Percentiles rank a stretch among this genome's conserved stretches.
phyloP scores from a whole-genome alignment of 1,140 invertebrate species.

The Musca domestica region DNA sequence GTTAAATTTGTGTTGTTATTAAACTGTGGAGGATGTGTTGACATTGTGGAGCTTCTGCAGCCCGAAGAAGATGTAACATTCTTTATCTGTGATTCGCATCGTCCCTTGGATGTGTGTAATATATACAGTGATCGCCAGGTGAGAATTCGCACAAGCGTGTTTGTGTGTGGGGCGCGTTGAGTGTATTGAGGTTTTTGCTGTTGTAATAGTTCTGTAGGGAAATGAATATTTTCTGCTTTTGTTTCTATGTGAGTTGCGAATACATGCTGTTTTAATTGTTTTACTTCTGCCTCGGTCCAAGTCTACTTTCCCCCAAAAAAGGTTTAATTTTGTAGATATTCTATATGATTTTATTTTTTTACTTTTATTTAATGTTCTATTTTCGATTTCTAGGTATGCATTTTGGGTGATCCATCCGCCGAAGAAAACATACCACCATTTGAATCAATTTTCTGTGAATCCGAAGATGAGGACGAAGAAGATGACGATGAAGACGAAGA shows the following conservation, averaged over 20 bases:
- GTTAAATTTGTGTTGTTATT: constrained; percentile 84
- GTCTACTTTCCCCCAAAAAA: no score
- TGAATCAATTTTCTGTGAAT: constrained; percentile 64
- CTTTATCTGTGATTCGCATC: constrained; percentile 88
- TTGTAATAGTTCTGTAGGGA: no score
- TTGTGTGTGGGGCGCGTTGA: background rate
- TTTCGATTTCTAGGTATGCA: constrained; percentile 37
- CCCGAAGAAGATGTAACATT: constrained; percentile 80
- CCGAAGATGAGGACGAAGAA: constrained; percentile 64
- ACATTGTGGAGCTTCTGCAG: constrained; percentile 82
- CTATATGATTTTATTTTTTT: no score
- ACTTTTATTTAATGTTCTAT: no score
- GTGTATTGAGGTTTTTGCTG: no score
- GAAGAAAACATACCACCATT: constrained; percentile 51
- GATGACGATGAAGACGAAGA: constrained; percentile 59
- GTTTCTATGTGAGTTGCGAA: no score
- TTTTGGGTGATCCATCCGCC: constrained; percentile 42
- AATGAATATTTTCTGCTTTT: no score
- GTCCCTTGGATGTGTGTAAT: constrained; percentile 91
- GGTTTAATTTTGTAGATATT: no score
- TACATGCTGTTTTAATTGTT: no score
- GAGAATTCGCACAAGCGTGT: constrained; percentile 19
- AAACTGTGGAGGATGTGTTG: constrained; percentile 93
- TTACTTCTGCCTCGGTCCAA: no score
- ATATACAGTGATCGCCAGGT: constrained; percentile 90